phyloP scores from a whole-genome alignment of 2,797 vertebrate genomes.

The Ptychobarbus kaznakovi region DNA sequence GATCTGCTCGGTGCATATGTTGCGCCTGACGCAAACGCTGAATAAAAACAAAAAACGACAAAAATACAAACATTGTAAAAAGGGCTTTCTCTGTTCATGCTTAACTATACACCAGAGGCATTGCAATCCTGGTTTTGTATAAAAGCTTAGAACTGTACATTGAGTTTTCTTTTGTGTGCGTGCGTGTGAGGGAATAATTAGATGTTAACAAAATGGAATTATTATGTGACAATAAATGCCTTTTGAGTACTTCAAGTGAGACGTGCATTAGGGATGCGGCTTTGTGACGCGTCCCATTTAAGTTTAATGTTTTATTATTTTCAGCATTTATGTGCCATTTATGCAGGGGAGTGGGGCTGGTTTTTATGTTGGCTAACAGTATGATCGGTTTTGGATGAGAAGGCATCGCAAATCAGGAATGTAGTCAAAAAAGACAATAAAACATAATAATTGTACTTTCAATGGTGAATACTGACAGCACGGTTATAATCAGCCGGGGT shows the following conservation, averaged over 20 bases:
- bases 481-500: constrained; percentile 26
- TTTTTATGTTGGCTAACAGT: constrained; percentile 47
- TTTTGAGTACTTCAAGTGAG: constrained; percentile 76
- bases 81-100: constrained; percentile 82
- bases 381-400: constrained; percentile 41
- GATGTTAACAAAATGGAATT: constrained; percentile 72
- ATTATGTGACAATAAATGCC: constrained; percentile 77
- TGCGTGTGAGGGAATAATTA: constrained; percentile 73
- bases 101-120: constrained; percentile 77
- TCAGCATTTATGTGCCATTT: constrained; percentile 71
- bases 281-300: constrained; percentile 70
- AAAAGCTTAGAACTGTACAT: constrained; percentile 72
- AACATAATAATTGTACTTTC: constrained; percentile 48
- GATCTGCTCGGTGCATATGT: constrained; percentile 71
- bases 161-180: constrained; percentile 51
- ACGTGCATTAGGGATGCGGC: constrained; percentile 79
- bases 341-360: constrained; percentile 46
- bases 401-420: constrained; percentile 72
- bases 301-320: constrained; percentile 51
- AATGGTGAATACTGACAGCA: constrained; percentile 5
- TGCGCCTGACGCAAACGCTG: constrained; percentile 72
- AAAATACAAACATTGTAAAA: constrained; percentile 70
- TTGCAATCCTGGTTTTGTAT: constrained; percentile 81
- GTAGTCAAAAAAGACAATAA: constrained; percentile 62
- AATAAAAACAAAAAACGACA: constrained; percentile 34